Percentiles rank a stretch among this genome's conserved stretches.
phyloP scores from a whole-genome alignment of 2,113 vertebrate species.

The Passer domesticus region DNA sequence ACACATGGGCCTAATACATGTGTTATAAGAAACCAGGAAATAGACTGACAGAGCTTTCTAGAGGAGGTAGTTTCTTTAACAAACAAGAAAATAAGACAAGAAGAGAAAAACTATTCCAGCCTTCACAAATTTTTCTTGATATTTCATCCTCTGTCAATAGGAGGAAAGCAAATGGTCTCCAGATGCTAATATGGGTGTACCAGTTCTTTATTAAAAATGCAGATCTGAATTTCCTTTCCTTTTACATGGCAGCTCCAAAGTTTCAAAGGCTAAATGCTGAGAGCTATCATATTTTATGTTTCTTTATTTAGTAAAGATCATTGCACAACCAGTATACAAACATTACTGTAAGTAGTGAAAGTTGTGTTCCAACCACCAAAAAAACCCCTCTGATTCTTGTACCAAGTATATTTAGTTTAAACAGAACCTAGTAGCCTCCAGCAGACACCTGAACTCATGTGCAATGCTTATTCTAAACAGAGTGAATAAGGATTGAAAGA shows the following conservation, averaged over 20 bases:
- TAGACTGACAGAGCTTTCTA: background rate
- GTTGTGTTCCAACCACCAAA: background rate
- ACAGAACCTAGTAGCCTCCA: background rate
- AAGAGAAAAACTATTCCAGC: background rate
- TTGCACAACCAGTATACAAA: background rate
- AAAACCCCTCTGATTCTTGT: background rate
- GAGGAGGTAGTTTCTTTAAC: background rate
- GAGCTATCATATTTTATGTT: background rate
- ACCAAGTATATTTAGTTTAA: background rate
- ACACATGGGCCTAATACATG: rapidly evolving
- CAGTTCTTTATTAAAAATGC: background rate
- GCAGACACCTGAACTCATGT: background rate
- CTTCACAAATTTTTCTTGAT: background rate
- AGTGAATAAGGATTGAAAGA: background rate
- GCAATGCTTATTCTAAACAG: background rate
- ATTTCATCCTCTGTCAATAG: background rate
- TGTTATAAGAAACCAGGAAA: background rate
- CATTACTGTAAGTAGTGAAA: background rate
- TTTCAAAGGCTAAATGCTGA: background rate
- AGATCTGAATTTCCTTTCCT: background rate
- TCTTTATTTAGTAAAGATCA: background rate
- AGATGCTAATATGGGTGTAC: background rate
- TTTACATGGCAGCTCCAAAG: background rate
- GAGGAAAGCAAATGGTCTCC: background rate
- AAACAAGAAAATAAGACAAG: background rate